phyloP scores from a whole-genome alignment of 2,113 vertebrate genomes.

The Prolemur simus region DNA sequence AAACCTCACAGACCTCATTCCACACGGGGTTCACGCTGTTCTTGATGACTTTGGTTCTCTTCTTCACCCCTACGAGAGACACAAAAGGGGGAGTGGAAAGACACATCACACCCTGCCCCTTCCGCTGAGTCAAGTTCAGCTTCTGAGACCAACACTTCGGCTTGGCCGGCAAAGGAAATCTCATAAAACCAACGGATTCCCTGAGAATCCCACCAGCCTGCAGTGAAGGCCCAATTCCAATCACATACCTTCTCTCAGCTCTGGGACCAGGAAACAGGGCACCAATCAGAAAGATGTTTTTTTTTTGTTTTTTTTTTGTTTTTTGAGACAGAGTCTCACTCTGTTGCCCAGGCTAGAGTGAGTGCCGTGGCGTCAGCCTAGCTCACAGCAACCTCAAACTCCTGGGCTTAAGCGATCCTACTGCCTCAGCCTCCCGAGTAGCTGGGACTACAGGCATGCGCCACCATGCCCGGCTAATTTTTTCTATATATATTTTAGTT shows the following conservation, averaged over 20 bases:
- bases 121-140: background rate
- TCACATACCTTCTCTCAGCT: background rate
- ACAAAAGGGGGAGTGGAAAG: background rate
- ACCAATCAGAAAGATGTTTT: background rate
- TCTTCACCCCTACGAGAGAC: constrained; percentile 91
- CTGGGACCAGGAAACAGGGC: background rate
- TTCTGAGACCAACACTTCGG: background rate
- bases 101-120: accelerated
- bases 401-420: too few relatives aligned
- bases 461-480: too few relatives aligned
- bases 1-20: constrained; percentile 91
- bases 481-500: too few relatives aligned
- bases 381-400: too few relatives aligned
- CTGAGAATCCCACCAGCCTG: background rate
- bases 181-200: background rate
- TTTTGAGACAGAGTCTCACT: too few relatives aligned
- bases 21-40: constrained; percentile 96
- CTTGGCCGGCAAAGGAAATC: background rate
- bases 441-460: too few relatives aligned
- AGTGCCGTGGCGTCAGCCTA: too few relatives aligned
- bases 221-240: background rate
- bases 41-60: constrained; percentile 97
- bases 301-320: too few relatives aligned
- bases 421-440: too few relatives aligned
- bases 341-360: too few relatives aligned